These are phyloP conservation scores for Chironomus tentans DNA, from an alignment of 2,888 invertebrate genomes.

Conservation along the genomic window DNA sequence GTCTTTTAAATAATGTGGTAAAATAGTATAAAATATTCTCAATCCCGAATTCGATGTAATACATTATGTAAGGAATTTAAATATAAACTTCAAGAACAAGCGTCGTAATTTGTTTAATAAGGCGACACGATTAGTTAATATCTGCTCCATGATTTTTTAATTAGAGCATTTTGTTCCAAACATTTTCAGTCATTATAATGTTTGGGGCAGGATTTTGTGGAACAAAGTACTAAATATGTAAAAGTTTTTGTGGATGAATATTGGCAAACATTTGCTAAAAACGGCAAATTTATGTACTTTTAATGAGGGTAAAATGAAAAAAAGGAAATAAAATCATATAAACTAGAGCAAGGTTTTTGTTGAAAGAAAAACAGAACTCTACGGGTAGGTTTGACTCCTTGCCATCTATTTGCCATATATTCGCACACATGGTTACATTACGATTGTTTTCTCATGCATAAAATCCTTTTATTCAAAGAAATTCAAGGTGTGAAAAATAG, in stretches of 20 bases:
- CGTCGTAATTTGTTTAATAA: no score
- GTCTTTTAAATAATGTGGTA: no score
- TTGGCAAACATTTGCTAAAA: not conserved
- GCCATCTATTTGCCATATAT: not conserved
- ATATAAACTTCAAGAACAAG: no score
- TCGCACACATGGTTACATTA: not conserved
- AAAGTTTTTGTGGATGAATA: not conserved
- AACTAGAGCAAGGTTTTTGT: not conserved
- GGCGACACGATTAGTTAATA: not conserved
- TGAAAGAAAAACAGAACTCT: not conserved
- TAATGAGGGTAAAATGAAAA: not conserved
- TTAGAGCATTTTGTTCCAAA: not conserved
- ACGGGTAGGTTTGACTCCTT: not conserved
- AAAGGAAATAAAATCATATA: not conserved
- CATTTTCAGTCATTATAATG: not conserved
- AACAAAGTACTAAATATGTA: no score
- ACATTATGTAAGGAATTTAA: no score
- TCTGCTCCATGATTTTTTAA: not conserved
- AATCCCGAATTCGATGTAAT: no score
- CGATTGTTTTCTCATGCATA: no score
- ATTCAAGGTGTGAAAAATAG: no score
- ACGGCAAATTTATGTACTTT: not conserved
- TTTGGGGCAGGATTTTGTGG: not conserved
- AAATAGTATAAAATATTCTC: no score
- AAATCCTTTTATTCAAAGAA: no score